Conservation (phyloP, 2,888 invertebrate species). For the Asteroscopus sphinx region DNA sequence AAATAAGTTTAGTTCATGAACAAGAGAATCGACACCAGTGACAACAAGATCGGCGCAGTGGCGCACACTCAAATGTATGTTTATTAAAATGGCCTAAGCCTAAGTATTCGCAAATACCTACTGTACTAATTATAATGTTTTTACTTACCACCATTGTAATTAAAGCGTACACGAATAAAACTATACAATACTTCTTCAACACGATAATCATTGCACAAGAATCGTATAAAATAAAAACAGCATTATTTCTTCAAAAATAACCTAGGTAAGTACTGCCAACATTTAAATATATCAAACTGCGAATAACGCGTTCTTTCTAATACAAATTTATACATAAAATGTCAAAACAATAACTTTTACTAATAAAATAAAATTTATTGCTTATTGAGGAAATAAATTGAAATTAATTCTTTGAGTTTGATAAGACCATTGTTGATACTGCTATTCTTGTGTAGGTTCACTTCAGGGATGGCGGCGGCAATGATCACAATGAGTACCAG, state of each 20-base stretch:
- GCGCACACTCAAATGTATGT: too few species aligned
- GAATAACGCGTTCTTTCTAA: background rate
- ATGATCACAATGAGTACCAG: too few species aligned
- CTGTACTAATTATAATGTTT: background rate
- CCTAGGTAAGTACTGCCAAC: background rate
- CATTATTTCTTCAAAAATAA: constrained; percentile 38
- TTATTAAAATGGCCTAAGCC: too few species aligned
- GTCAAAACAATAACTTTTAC: background rate
- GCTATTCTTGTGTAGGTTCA: background rate
- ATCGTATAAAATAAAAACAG: constrained; percentile 12
- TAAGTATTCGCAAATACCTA: too few species aligned
- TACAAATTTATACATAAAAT: constrained; percentile 16
- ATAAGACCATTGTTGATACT: constrained; percentile 1
- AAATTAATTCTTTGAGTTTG: background rate
- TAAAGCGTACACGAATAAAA: constrained; percentile 15
- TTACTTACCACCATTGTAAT: constrained; percentile 60
- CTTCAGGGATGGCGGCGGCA: too few species aligned
- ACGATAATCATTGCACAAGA: constrained; percentile 37
- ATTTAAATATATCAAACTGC: constrained; percentile 1
- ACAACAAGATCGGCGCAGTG: too few species aligned
- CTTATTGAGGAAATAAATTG: constrained; percentile 31
- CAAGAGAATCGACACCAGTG: too few species aligned
- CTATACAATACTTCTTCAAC: constrained; percentile 17
- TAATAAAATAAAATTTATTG: too few species aligned
- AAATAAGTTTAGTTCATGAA: too few species aligned